Evolutionary conservation across 1,140 invertebrate species (phyloP), one percentile per base, ranked within the genome.

Genomic region (Papilio aristodemus): DNA sequence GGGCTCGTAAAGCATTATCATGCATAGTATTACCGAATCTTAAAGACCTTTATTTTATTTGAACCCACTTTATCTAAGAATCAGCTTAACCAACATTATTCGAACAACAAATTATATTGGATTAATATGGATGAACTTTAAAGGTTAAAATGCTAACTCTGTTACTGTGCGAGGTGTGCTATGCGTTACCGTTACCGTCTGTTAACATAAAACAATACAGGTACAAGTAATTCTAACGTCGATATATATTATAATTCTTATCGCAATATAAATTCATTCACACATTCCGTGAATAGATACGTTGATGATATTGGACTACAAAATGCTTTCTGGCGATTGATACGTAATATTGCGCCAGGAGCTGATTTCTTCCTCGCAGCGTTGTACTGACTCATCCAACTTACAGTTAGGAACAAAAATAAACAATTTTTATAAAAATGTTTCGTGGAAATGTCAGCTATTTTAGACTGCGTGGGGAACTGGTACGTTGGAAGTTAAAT

Each of bases 381-480:
- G 7, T 7, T 46, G 43, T 19, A 54, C 46, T 54, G 46, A 54
- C 19, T 54, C 46, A 54, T 54, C 46, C 46, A 25, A 54, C 27
- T 32, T 3, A 32, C 46, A 54, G 46, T 54, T 54, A 13, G 17
- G 46, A 54, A 19, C 19, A 9, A 54, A 54, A 54, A 54, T 54
- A 54, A 54, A 54, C 46, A 25, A n/a, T 19, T 54, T 54, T 54
- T 54, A 54, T 54, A 54, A 54, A n/a, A 54, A 54, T 54, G 46
- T 13, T 54, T 54, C 46, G 46, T 54, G 46, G 46, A 54, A 54
- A 54, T 54, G 22, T 54, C 46, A 54, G 46, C 46, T 54, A 54
- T 54, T 54, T 54, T 54, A 22, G 3, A 54, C 46, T 54, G 46
- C 46, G 46, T 54, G 46, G 46, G 46, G 46, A 54, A 54, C 38